phyloP scores from a whole-genome alignment of 1,140 invertebrate species.

The Bombus consobrinus region DNA sequence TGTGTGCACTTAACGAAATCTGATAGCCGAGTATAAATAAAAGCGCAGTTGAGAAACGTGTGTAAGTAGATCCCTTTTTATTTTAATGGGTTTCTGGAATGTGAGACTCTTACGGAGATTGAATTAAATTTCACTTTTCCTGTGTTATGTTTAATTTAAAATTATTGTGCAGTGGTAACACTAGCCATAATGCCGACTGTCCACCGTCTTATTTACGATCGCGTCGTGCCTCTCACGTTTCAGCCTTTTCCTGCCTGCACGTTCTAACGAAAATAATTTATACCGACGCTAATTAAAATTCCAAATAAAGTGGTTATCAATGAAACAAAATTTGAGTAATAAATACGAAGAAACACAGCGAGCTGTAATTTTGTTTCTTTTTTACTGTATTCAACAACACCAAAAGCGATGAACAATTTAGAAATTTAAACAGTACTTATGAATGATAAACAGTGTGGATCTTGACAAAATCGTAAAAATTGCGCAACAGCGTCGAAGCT shows the following conservation, averaged over 20 bases:
- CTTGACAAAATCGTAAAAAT: background rate
- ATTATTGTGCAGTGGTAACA: constrained; percentile 39
- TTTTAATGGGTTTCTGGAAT: background rate
- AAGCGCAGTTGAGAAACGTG: background rate
- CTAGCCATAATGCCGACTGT: constrained; percentile 37
- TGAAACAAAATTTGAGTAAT: background rate
- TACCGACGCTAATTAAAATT: constrained; percentile 46
- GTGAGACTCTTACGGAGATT: constrained; percentile 22
- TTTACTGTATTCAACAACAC: background rate
- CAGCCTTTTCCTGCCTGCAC: background rate
- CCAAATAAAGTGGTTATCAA: background rate
- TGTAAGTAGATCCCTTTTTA: background rate
- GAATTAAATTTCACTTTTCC: constrained; percentile 56
- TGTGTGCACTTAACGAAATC: background rate
- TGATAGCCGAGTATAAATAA: background rate
- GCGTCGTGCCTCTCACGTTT: constrained; percentile 31
- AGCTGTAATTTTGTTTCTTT: fast-evolving
- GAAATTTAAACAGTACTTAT: background rate
- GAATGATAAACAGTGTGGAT: too few species aligned
- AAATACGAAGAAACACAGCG: background rate
- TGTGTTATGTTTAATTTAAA: constrained; percentile 52
- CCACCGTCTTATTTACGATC: constrained; percentile 50
- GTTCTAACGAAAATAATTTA: constrained; percentile 44
- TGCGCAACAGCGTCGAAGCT: background rate
- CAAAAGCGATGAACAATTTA: background rate